Conservation (phyloP, 2,113 vertebrate species). For the Colius striatus region DNA sequence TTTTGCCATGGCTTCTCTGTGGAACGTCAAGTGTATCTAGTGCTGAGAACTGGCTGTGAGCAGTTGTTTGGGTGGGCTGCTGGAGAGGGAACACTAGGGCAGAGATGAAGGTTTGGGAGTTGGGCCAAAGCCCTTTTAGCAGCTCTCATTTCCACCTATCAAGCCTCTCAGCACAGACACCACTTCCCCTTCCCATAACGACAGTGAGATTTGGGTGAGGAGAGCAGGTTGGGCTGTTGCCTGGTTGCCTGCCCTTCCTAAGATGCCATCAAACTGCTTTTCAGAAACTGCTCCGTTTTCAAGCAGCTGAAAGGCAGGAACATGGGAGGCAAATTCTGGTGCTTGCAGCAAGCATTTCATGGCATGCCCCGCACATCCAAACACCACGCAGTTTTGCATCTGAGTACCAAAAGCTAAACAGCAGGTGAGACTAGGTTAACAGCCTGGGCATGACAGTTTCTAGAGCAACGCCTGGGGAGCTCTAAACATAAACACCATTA, state of each 20-base stretch:
- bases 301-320: neutral
- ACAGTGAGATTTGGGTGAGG: neutral
- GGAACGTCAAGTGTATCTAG: neutral
- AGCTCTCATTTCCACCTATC: neutral
- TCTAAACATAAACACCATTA: conserved; percentile 32
- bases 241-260: neutral
- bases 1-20: neutral
- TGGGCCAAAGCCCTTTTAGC: neutral
- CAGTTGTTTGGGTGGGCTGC: neutral
- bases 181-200: neutral
- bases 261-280: neutral
- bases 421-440: conserved; percentile 28
- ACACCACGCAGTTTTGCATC: neutral
- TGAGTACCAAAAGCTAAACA: neutral
- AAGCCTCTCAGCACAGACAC: neutral
- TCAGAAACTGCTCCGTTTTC: neutral
- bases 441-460: neutral
- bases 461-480: conserved; percentile 9
- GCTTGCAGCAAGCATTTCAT: neutral
- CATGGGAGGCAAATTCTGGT: fast-evolving
- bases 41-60: neutral
- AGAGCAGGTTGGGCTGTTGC: neutral
- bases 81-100: too few species aligned
- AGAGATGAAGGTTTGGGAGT: neutral
- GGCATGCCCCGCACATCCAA: neutral